Conservation (phyloP, 2,113 vertebrate species). For the Alethe diademata region DNA sequence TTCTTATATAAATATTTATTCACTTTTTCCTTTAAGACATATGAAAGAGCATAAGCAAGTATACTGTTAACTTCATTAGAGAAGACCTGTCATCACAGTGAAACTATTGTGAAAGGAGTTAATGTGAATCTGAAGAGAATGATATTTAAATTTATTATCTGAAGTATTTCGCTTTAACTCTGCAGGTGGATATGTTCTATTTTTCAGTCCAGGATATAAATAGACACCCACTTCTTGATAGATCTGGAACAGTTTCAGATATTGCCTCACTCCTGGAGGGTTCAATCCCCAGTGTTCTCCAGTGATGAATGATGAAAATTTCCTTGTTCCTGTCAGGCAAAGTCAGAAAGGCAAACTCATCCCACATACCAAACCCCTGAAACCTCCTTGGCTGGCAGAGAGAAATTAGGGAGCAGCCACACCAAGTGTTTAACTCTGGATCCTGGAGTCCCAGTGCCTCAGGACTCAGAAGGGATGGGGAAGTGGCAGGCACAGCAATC, state of each 20-base stretch:
- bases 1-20: not conserved
- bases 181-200: not conserved
- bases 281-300: not conserved
- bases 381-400: not conserved
- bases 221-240: constrained; percentile 24
- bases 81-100: constrained; percentile 4
- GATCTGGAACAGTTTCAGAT: constrained; percentile 12
- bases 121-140: not conserved
- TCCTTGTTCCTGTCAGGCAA: not conserved
- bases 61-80: not conserved
- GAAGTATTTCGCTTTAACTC: constrained; percentile 38
- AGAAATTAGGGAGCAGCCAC: not conserved
- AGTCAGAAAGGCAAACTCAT: not conserved
- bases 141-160: constrained; percentile 11
- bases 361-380: not conserved
- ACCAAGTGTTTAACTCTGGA: not conserved
- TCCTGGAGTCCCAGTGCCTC: not conserved
- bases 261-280: not conserved
- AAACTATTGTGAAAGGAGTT: constrained; percentile 36
- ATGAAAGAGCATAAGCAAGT: not conserved
- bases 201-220: constrained; percentile 40
- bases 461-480: not conserved
- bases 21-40: not conserved
- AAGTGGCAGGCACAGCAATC: not conserved
- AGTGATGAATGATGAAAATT: not conserved